Conservation (phyloP, 2,113 vertebrate species). For the Thalassoma bifasciatum region DNA sequence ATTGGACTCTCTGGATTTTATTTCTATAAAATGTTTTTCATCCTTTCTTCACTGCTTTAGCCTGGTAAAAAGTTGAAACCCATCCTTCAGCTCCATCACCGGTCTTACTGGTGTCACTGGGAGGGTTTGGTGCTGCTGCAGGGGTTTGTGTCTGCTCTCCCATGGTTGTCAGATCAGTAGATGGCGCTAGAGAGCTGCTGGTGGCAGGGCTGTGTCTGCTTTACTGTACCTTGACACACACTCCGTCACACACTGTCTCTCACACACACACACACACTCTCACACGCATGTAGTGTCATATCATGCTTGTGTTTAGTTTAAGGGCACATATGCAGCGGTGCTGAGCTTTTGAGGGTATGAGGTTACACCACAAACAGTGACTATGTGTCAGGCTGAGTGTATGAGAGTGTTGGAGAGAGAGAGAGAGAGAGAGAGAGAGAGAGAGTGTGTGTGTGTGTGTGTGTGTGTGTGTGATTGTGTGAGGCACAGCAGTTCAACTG, state of each 20-base stretch:
- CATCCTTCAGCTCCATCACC: not conserved
- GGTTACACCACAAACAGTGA: not conserved
- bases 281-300: constrained; percentile 7
- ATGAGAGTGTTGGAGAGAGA: constrained; percentile 4
- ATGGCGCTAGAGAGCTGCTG: constrained; percentile 70
- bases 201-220: not conserved
- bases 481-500: too few species aligned
- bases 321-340: not conserved
- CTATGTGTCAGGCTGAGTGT: not conserved
- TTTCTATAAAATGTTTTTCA: too few species aligned
- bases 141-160: not conserved
- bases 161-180: constrained; percentile 51
- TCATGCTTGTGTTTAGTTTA: constrained; percentile 5
- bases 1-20: too few species aligned
- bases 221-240: constrained; percentile 13
- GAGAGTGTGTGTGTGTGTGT: not conserved
- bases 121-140: not conserved
- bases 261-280: constrained; percentile 15
- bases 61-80: not conserved
- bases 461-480: not conserved
- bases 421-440: too few species aligned
- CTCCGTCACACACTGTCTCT: constrained; percentile 4
- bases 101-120: not conserved
- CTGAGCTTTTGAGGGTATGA: not conserved
- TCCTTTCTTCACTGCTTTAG: too few species aligned